A percentile compares a stretch with the other conserved stretches of the same genome.
phyloP scores from a whole-genome alignment of 2,113 vertebrate genomes.

The Orientallactaga bullata region DNA sequence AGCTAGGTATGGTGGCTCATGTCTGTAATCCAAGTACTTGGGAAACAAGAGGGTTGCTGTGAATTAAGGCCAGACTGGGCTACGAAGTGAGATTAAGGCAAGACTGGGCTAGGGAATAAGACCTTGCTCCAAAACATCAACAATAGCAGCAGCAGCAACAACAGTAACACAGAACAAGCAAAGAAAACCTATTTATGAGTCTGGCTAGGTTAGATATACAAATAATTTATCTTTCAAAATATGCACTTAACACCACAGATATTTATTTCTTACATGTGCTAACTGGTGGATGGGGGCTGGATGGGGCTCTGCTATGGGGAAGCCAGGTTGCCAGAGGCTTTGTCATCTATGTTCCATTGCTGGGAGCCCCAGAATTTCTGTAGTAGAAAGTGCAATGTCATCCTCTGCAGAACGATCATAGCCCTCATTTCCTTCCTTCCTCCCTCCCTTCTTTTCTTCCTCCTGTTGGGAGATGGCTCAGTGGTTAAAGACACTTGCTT shows the following conservation, averaged over 20 bases:
- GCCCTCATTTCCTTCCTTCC: no score
- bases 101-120: neutral
- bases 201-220: neutral
- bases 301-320: neutral
- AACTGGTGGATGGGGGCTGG: neutral
- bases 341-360: neutral
- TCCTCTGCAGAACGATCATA: no score
- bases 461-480: no score
- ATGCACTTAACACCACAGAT: neutral
- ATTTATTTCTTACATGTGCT: neutral
- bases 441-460: no score
- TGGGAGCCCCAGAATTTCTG: neutral
- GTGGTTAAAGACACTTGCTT: no score
- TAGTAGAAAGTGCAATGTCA: neutral
- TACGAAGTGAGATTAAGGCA: neutral
- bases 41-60: neutral
- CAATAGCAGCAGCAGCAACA: neutral
- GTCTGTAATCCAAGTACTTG: neutral
- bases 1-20: neutral
- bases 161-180: neutral
- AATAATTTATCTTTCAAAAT: neutral
- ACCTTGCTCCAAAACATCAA: neutral
- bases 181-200: neutral
- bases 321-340: neutral
- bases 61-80: neutral